Conservation (phyloP, 2,797 vertebrate genomes). For the Hapalemur alaotrensis region DNA sequence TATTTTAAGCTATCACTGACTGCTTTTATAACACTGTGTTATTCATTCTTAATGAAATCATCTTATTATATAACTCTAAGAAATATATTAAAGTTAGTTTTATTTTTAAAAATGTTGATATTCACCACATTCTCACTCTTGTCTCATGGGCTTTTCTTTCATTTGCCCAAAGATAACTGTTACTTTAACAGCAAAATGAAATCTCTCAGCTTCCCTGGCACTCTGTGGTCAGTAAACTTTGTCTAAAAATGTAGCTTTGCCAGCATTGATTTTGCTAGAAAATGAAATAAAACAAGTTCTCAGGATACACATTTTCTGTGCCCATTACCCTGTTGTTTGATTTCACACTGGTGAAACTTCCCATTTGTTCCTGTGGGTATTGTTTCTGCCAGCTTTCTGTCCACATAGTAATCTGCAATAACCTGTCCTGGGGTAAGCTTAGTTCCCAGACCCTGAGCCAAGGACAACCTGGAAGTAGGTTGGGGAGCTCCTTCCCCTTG, state of each 20-base stretch:
- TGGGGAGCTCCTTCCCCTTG: neutral
- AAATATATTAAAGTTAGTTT: conserved; percentile 39
- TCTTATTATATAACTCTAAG: conserved; percentile 42
- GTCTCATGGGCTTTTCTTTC: conserved; percentile 23
- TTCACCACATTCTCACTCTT: conserved; percentile 51
- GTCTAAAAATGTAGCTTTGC: conserved; percentile 43
- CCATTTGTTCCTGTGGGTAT: neutral
- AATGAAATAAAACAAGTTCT: conserved; percentile 13
- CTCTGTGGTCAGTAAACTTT: conserved; percentile 7
- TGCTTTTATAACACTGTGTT: neutral
- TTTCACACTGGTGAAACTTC: neutral
- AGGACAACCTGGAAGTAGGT: neutral
- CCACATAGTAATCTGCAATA: neutral
- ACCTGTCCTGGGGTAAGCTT: neutral
- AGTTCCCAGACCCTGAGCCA: neutral
- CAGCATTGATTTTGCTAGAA: conserved; percentile 25
- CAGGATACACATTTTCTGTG: neutral
- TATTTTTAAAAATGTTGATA: conserved; percentile 29
- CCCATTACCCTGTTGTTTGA: neutral
- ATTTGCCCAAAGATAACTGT: conserved; percentile 56
- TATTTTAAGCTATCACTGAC: neutral
- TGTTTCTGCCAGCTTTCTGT: neutral
- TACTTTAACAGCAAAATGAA: conserved; percentile 56
- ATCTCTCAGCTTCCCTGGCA: conserved; percentile 53
- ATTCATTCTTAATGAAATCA: conserved; percentile 29